Conservation (phyloP, 2,888 invertebrate genomes). For the Capitulum mitella region DNA sequence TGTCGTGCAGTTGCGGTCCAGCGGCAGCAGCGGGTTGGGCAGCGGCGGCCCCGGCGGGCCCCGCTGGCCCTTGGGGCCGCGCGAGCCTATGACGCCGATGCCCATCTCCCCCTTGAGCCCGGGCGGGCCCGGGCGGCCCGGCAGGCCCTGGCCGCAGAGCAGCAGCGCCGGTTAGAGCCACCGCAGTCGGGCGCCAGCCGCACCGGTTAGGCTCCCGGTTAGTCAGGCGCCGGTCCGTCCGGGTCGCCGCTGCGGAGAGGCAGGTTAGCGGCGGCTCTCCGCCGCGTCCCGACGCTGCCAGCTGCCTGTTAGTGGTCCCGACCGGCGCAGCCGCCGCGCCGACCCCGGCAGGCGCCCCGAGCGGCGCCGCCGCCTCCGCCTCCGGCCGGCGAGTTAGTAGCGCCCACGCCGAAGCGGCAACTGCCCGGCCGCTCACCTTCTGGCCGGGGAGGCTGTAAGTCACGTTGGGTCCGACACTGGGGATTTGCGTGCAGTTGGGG, state of each 20-base stretch:
- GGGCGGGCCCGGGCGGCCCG: slow-evolving; percentile 46
- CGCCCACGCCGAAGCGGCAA: slow-evolving; percentile 24
- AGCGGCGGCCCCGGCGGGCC: slow-evolving; percentile 42
- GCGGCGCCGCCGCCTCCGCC: slow-evolving; percentile 32
- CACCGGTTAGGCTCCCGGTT: slow-evolving; percentile 26
- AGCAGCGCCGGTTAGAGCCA: neutral
- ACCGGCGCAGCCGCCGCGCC: slow-evolving; percentile 33
- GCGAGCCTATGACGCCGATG: slow-evolving; percentile 47
- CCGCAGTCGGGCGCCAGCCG: neutral
- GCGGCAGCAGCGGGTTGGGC: neutral
- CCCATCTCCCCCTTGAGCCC: slow-evolving; percentile 50
- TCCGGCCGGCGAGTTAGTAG: neutral
- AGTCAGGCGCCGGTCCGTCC: slow-evolving; percentile 28
- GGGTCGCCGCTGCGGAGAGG: slow-evolving; percentile 34
- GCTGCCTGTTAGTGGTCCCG: slow-evolving; percentile 31
- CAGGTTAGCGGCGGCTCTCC: slow-evolving; percentile 42
- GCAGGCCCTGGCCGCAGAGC: slow-evolving; percentile 32
- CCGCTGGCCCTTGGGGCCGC: slow-evolving; percentile 52
- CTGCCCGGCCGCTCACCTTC: slow-evolving; percentile 36
- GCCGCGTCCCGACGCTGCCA: neutral
- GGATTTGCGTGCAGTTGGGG: slow-evolving; percentile 35
- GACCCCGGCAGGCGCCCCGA: neutral
- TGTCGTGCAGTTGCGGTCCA: neutral
- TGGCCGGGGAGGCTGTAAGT: slow-evolving; percentile 38
- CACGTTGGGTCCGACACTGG: slow-evolving; percentile 35